Base-by-base conservation (phyloP, 2,113 vertebrate species). In the Periophthalmodon schlosseri region DNA sequence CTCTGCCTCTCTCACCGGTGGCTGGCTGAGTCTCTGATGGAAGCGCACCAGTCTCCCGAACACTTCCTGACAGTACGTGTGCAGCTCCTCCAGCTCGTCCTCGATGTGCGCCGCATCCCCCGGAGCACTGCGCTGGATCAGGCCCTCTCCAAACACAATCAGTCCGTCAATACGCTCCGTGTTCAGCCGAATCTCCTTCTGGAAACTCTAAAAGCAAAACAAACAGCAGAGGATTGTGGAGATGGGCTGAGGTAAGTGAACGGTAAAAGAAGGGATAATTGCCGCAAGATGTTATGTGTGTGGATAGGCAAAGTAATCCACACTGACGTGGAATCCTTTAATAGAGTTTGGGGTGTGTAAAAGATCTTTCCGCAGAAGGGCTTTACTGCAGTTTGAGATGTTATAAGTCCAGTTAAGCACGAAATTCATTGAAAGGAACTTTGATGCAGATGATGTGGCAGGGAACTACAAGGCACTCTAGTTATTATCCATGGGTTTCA, bases 51-150 rank as follows among this genome's bases (percentile, higher is more conserved):
- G 96, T 24, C 96, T 89, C 76, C 96, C 93, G 46, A 99, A 98
- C 66, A 99, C 97, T 56, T 97, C 95, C 90, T 99, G 97, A 78
- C 96, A 98, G 88, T 98, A 99, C 4, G 93, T 91, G 78, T 96
- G 95, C 3, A 99, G 95, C 12, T 99, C 96, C 86, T 98, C 95
- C 72, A 99, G 74, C 78, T 99, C 96, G 0, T 97, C 96, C 64
- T 99, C 97, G 2, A 99, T 97, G 52, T 96, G 83, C 0, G 70
- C 94, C 0, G 97, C 96, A 3, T 99, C 98, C 71, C 92, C 84
- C 0, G 95, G 95, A 36, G 94, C 94, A 0, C 97, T 98, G 90
- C 93, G 96, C 90, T 98, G 96, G 81, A 99, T 99, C 76, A 99
- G 88, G 73, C 93, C 89, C 90, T 99, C 96, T 39, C 97, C 98